phyloP scores from a whole-genome alignment of 2,888 invertebrate species.

The Octodonta nipae region DNA sequence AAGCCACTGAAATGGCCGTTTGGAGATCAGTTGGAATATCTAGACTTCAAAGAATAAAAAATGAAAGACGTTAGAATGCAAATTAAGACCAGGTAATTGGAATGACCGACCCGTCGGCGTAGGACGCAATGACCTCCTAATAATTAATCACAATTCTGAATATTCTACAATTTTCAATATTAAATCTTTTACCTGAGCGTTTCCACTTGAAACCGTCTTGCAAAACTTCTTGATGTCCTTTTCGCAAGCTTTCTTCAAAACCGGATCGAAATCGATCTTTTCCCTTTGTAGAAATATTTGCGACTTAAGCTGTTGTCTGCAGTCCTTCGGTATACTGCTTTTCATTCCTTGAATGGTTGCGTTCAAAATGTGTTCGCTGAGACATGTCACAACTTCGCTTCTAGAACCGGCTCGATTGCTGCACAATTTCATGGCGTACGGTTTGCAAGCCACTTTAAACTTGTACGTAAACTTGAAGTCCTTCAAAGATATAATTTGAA shows the following conservation, averaged over 20 bases:
- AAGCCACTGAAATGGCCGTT: no score
- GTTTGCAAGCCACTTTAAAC: constrained; percentile 87
- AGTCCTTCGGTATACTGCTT: constrained; percentile 73
- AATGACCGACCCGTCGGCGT: no score
- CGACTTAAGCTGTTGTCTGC: constrained; percentile 78
- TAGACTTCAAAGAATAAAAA: no score
- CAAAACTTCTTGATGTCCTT: constrained; percentile 66
- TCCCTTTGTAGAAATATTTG: constrained; percentile 88
- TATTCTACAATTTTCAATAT: no score
- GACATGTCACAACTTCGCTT: constrained; percentile 68
- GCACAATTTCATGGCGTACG: constrained; percentile 58
- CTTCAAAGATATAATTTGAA: constrained; percentile 84
- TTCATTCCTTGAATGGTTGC: constrained; percentile 66
- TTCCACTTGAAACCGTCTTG: constrained; percentile 51
- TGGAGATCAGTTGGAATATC: no score
- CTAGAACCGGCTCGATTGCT: constrained; percentile 54
- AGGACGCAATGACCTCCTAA: no score
- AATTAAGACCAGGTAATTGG: no score
- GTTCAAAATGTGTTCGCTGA: constrained; percentile 82
- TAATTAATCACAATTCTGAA: no score
- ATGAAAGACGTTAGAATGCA: no score
- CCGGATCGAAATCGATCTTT: constrained; percentile 72
- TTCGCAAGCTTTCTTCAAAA: constrained; percentile 68
- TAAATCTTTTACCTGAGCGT: no score
- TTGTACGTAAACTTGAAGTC: constrained; percentile 87